These are phyloP conservation scores for Acestrorhynchus altus DNA, from an alignment of 2,797 vertebrate genomes.

Conservation along the genomic window DNA sequence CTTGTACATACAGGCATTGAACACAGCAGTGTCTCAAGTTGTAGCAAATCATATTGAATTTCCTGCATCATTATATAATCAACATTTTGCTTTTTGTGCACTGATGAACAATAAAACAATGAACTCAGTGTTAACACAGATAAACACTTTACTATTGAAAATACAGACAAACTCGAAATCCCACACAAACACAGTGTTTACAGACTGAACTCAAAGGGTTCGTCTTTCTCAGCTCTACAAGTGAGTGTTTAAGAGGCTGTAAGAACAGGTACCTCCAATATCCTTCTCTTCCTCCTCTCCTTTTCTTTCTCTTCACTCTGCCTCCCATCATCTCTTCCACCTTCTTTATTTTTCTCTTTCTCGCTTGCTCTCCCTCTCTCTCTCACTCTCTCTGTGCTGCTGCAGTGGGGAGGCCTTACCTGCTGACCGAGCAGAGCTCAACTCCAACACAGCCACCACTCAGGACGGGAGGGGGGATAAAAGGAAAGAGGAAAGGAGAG, in stretches of 20 bases:
- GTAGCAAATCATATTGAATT: too few species aligned
- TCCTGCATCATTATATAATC: slow-evolving; percentile 16
- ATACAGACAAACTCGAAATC: not conserved
- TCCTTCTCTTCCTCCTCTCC: slow-evolving; percentile 20
- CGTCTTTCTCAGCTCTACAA: not conserved
- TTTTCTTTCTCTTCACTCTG: slow-evolving; percentile 50
- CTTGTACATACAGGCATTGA: too few species aligned
- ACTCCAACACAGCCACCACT: slow-evolving; percentile 66
- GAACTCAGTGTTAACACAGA: not conserved
- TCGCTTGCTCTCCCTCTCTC: slow-evolving; percentile 16
- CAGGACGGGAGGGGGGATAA: slow-evolving; percentile 4
- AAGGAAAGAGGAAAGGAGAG: not conserved
- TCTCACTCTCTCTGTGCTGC: slow-evolving; percentile 50
- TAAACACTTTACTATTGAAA: not conserved
- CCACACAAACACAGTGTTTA: not conserved
- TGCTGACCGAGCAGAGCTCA: slow-evolving; percentile 79
- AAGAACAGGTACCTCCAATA: slow-evolving; percentile 13
- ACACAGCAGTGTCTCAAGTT: too few species aligned
- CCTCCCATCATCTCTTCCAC: slow-evolving; percentile 24
- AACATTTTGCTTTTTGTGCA: slow-evolving; percentile 24
- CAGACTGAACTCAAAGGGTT: not conserved
- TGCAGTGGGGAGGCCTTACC: slow-evolving; percentile 70
- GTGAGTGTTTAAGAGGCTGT: not conserved
- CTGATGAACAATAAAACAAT: too few species aligned
- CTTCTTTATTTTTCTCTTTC: slow-evolving; percentile 6